phyloP scores from a whole-genome alignment of 2,797 vertebrate species.

The Staurois parvus region DNA sequence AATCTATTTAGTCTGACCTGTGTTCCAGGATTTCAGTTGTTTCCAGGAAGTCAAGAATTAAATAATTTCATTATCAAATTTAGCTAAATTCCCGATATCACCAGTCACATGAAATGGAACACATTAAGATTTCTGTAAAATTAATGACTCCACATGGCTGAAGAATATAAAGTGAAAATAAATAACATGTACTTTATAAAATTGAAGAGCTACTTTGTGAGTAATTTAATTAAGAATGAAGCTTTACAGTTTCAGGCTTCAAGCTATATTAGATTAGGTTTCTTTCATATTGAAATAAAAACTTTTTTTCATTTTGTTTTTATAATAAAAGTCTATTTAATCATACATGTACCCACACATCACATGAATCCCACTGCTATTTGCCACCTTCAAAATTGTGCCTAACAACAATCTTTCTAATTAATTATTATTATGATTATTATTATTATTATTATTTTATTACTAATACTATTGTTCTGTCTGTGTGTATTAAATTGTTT shows the following conservation, averaged over 20 bases:
- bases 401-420: not conserved
- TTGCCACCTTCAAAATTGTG: not conserved
- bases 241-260: constrained; percentile 23
- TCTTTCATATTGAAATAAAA: not conserved
- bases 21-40: not conserved
- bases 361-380: not conserved
- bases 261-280: constrained; percentile 37
- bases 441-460: not conserved
- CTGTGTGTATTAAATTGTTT: too few relatives aligned
- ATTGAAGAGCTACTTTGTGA: constrained; percentile 40
- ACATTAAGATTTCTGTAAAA: not conserved
- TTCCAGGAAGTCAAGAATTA: not conserved
- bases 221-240: constrained; percentile 39
- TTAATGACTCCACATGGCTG: constrained; percentile 1
- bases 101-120: constrained; percentile 14
- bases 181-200: constrained; percentile 44
- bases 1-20: not conserved
- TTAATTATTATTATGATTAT: not conserved
- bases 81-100: constrained; percentile 1
- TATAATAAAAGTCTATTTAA: not conserved
- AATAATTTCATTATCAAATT: not conserved
- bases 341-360: not conserved
- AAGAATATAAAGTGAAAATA: constrained; percentile 31
- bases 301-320: not conserved
- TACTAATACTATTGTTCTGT: too few relatives aligned